phyloP scores from a whole-genome alignment of 2,797 vertebrate species.

The Heliangelus exortis region DNA sequence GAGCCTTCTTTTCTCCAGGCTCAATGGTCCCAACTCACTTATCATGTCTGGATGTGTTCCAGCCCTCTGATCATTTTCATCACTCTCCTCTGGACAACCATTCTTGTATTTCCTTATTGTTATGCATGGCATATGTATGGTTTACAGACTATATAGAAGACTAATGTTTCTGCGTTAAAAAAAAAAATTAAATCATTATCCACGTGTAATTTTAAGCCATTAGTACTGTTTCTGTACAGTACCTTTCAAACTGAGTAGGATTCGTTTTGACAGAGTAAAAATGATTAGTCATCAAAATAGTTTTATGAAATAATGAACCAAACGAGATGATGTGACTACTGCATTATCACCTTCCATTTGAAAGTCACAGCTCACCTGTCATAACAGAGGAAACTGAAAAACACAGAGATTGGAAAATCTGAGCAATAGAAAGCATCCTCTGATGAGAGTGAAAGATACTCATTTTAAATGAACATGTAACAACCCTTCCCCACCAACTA shows the following conservation, averaged over 20 bases:
- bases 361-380: constrained; percentile 41
- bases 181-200: neutral
- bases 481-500: neutral
- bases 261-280: constrained; percentile 56
- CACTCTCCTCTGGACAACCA: too few relatives aligned
- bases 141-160: neutral
- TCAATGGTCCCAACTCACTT: too few relatives aligned
- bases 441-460: neutral
- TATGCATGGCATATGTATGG: neutral
- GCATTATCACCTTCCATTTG: constrained; percentile 30
- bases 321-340: constrained; percentile 52
- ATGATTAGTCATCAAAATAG: constrained; percentile 65
- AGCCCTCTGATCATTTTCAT: too few relatives aligned
- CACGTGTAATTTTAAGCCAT: constrained; percentile 28
- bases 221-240: neutral
- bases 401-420: neutral
- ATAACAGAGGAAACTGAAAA: constrained; percentile 2
- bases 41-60: too few relatives aligned
- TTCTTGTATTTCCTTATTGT: neutral
- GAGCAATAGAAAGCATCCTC: neutral
- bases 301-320: constrained; percentile 52
- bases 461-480: neutral
- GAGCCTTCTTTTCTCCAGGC: too few relatives aligned
- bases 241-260: constrained; percentile 49
- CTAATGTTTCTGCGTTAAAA: neutral